Conservation (phyloP, 2,113 vertebrate genomes). For the Tachysurus vachellii region DNA sequence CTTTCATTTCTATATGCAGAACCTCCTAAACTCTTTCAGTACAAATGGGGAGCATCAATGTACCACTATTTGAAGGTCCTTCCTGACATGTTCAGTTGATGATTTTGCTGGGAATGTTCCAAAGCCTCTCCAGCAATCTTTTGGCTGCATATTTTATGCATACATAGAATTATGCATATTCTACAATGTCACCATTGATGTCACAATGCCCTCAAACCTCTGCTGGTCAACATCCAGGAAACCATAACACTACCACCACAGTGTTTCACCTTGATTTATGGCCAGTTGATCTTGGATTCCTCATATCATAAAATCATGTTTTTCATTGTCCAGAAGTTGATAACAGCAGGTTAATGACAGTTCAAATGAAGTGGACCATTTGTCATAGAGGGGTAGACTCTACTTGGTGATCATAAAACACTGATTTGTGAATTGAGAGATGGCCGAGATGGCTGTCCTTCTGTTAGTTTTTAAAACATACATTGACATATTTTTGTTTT, state of each 20-base stretch:
- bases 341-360: background rate
- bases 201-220: background rate
- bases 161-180: too few relatives aligned
- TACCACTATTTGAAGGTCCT: background rate
- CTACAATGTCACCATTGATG: background rate
- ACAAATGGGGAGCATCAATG: background rate
- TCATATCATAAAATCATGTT: background rate
- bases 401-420: background rate
- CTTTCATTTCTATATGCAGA: background rate
- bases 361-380: too few relatives aligned
- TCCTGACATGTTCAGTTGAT: background rate
- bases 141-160: background rate
- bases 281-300: background rate
- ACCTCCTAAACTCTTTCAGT: background rate
- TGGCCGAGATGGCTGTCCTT: background rate
- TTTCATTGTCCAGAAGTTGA: background rate
- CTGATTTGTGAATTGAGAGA: background rate
- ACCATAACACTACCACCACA: background rate
- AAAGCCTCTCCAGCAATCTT: too few relatives aligned
- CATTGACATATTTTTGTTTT: too few relatives aligned
- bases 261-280: background rate
- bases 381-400: too few relatives aligned
- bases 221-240: background rate
- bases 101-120: too few relatives aligned
- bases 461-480: too few relatives aligned